Percentiles rank a stretch among this genome's conserved stretches.
Evolutionary conservation across 1,140 invertebrate species (phyloP).

Genomic region (Drosophila quadrilineata): DNA sequence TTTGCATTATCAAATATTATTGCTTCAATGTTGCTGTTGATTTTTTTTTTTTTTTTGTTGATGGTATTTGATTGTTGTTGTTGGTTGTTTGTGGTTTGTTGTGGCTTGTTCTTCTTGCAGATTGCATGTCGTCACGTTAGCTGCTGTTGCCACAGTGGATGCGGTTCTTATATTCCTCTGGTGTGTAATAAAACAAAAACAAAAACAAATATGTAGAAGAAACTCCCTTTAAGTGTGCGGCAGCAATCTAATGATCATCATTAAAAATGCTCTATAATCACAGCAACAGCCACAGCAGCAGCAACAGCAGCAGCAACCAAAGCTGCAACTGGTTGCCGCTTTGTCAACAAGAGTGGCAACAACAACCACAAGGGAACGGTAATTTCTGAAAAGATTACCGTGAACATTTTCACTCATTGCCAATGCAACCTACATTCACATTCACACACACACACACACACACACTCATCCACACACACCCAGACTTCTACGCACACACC

Average conservation of each 20-base stretch:
- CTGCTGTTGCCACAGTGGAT: slow-evolving; percentile 1
- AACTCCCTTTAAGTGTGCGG: slow-evolving; percentile 54
- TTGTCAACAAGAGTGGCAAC: slow-evolving; percentile 23
- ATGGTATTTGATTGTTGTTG: no score
- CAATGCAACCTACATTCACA: slow-evolving; percentile 73
- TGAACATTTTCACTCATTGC: slow-evolving; percentile 56
- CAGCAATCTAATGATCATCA: slow-evolving; percentile 72
- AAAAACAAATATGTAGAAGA: no score
- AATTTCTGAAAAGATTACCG: slow-evolving; percentile 66
- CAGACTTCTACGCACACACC: neutral
- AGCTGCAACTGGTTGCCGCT: slow-evolving; percentile 29
- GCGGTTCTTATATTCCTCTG: no score
- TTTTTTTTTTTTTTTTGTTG: no score
- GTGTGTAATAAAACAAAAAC: no score
- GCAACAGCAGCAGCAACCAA: neutral
- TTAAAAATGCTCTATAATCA: slow-evolving; percentile 67
- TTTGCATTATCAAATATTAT: slow-evolving; percentile 79
- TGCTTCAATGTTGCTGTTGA: slow-evolving; percentile 37
- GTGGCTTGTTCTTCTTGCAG: slow-evolving; percentile 11
- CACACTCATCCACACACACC: neutral
- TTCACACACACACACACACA: slow-evolving; percentile 6
- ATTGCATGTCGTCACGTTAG: slow-evolving; percentile 75
- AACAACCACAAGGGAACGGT: slow-evolving; percentile 57
- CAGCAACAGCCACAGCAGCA: slow-evolving; percentile 10
- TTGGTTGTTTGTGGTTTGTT: slow-evolving; percentile 3